These are phyloP conservation scores for Pseudochromis fuscus DNA, from an alignment of 2,797 vertebrate genomes.

Conservation along the genomic window DNA sequence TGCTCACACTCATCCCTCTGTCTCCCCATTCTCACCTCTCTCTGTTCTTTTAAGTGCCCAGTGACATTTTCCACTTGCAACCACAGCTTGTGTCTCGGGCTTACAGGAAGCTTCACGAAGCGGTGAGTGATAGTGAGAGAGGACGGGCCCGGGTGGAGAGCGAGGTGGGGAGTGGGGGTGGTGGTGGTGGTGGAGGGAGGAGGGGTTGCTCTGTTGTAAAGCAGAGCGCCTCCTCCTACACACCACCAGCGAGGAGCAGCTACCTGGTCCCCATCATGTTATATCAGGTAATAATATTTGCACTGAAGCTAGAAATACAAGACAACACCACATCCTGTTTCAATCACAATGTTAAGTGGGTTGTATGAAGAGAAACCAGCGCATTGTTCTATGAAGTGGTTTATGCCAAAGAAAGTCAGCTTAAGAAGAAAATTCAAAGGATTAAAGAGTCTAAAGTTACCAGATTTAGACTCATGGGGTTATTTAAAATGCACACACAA, in stretches of 20 bases:
- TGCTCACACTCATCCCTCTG: conserved; percentile 41
- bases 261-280: conserved; percentile 41
- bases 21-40: conserved; percentile 45
- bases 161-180: neutral
- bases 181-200: neutral
- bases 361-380: conserved; percentile 29
- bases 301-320: conserved; percentile 60
- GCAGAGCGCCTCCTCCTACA: conserved; percentile 36
- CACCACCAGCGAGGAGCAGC: conserved; percentile 3
- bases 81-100: conserved; percentile 62
- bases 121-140: conserved; percentile 59
- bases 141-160: conserved; percentile 26
- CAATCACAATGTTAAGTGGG: conserved; percentile 54
- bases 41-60: conserved; percentile 68
- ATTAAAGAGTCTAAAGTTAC: conserved; percentile 40
- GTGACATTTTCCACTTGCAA: conserved; percentile 75
- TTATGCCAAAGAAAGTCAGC: conserved; percentile 50
- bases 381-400: conserved; percentile 71
- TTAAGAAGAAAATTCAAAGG: conserved; percentile 48
- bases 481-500: conserved; percentile 22
- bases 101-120: conserved; percentile 69
- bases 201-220: neutral
- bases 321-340: conserved; percentile 74
- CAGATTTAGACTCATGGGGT: conserved; percentile 57
- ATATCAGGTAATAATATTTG: conserved; percentile 46